phyloP scores from a whole-genome alignment of 53 echinoderm and acorn worm species.

The Apostichopus leukothele region DNA sequence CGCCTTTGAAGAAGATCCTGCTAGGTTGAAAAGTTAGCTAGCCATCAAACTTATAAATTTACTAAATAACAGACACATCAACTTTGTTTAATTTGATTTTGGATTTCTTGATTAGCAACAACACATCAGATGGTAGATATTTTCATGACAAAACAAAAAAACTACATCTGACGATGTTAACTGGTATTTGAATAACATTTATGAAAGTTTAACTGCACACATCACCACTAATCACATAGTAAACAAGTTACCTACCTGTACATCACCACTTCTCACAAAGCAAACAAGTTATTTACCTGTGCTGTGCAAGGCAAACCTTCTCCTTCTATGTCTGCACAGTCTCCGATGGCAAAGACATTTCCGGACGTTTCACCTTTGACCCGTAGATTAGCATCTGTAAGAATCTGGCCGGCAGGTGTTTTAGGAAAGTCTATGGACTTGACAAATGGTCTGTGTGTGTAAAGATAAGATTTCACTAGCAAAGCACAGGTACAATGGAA shows the following conservation, averaged over 20 bases:
- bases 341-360: slow-evolving; percentile 83
- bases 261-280: background rate
- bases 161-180: no score
- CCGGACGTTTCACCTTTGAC: slow-evolving; percentile 60
- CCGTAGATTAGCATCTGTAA: slow-evolving; percentile 63
- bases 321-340: slow-evolving; percentile 85
- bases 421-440: slow-evolving; percentile 73
- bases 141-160: no score
- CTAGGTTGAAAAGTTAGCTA: no score
- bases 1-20: no score
- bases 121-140: no score
- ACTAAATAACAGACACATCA: no score
- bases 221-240: background rate
- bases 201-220: no score
- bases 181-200: no score
- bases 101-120: no score
- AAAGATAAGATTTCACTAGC: background rate
- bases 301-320: slow-evolving; percentile 82
- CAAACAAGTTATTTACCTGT: slow-evolving; percentile 57
- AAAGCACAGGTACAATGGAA: background rate
- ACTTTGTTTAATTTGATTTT: no score
- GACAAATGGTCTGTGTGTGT: slow-evolving; percentile 67
- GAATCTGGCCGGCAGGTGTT: slow-evolving; percentile 75
- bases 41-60: no score
- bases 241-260: background rate